Evolutionary conservation across 1,140 invertebrate species (phyloP).

Genomic region (Aphelenchoides besseyi): DNA sequence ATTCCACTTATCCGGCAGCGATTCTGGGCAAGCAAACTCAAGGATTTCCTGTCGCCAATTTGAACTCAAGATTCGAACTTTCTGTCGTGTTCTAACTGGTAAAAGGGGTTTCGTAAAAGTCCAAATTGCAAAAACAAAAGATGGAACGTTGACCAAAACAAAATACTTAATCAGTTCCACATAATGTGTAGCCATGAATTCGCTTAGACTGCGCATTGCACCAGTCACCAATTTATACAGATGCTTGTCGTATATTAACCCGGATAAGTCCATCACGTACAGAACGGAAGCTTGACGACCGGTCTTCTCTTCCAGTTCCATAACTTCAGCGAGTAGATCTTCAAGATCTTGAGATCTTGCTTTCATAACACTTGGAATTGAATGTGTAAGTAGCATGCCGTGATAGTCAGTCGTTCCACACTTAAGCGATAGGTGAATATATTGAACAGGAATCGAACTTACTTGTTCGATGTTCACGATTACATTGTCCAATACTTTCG

Average conservation of each 20-base stretch:
- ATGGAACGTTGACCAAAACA: slow-evolving; percentile 46
- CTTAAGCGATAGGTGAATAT: slow-evolving; percentile 24
- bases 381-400: slow-evolving; percentile 50
- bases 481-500: slow-evolving; percentile 46
- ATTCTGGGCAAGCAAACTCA: slow-evolving; percentile 26
- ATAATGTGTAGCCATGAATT: slow-evolving; percentile 57
- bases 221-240: slow-evolving; percentile 47
- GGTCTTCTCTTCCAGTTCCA: slow-evolving; percentile 47
- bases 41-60: slow-evolving; percentile 49
- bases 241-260: slow-evolving; percentile 48
- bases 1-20: slow-evolving; percentile 44
- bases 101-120: slow-evolving; percentile 41
- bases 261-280: slow-evolving; percentile 54
- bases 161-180: slow-evolving; percentile 57
- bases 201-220: slow-evolving; percentile 36
- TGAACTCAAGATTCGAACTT: slow-evolving; percentile 44
- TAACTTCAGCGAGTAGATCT: slow-evolving; percentile 45
- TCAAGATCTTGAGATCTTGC: slow-evolving; percentile 50
- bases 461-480: slow-evolving; percentile 58
- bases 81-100: slow-evolving; percentile 44
- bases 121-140: slow-evolving; percentile 42
- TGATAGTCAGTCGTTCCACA: slow-evolving; percentile 49
- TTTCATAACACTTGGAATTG: slow-evolving; percentile 51
- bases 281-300: slow-evolving; percentile 52
- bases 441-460: slow-evolving; percentile 12